Percentiles rank a stretch among this genome's conserved stretches.
Conservation (phyloP, 2,797 vertebrate species). For the Paratrypauchen microcephalus region DNA sequence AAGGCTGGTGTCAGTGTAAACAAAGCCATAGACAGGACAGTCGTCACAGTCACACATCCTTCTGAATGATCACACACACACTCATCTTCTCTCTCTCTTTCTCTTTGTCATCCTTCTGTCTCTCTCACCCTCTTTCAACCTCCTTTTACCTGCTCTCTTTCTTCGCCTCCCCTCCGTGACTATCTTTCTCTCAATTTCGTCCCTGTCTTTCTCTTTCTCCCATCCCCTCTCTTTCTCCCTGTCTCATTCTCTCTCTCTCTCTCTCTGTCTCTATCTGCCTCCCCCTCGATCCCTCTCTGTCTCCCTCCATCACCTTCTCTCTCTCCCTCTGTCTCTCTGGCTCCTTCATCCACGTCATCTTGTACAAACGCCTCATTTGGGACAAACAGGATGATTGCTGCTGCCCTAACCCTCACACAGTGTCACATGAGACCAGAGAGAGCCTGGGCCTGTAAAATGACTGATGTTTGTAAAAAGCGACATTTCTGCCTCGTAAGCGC, state of each 20-base stretch:
- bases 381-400: conserved; percentile 81
- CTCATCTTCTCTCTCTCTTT: not conserved
- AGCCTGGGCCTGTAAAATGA: conserved; percentile 76
- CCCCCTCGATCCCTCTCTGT: no score
- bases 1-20: conserved; percentile 70
- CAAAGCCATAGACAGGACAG: conserved; percentile 74
- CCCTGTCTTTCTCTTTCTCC: not conserved
- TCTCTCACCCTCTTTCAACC: not conserved
- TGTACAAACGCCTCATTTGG: conserved; percentile 75
- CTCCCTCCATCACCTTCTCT: no score
- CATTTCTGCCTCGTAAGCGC: conserved; percentile 97
- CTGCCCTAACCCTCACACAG: conserved; percentile 76
- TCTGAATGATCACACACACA: conserved; percentile 71
- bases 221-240: no score
- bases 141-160: conserved; percentile 61
- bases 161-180: conserved; percentile 48
- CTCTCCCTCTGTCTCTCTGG: not conserved
- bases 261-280: no score
- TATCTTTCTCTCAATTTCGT: conserved; percentile 40
- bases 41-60: conserved; percentile 75
- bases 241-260: no score
- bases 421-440: not conserved
- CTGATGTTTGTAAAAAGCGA: conserved; percentile 87
- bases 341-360: conserved; percentile 76
- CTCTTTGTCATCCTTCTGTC: no score